phyloP scores from a whole-genome alignment of 2,113 vertebrate species.

The Oxygymnocypris stewartii region DNA sequence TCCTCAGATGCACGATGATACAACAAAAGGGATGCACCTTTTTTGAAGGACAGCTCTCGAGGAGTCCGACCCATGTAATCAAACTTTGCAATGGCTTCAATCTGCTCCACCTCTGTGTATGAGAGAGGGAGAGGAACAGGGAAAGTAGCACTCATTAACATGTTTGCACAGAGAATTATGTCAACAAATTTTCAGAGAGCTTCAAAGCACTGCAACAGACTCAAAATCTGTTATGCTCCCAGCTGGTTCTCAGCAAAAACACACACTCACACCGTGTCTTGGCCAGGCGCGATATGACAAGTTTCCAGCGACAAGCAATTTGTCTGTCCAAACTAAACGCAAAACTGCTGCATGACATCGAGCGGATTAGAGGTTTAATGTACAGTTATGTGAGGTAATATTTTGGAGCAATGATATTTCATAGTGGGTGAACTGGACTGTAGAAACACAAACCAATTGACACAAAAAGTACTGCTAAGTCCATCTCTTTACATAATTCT shows the following conservation, averaged over 20 bases:
- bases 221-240: conserved; percentile 12
- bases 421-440: neutral
- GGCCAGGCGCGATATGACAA: neutral
- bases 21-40: conserved; percentile 92
- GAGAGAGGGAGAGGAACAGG: conserved; percentile 15
- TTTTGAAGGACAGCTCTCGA: conserved; percentile 96
- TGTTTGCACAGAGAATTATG: conserved; percentile 4
- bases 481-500: neutral
- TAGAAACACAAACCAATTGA: neutral
- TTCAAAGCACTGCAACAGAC: conserved; percentile 12
- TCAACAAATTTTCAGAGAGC: conserved; percentile 29
- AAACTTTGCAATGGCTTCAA: conserved; percentile 98
- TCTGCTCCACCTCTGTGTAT: conserved; percentile 91
- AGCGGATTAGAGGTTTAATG: neutral
- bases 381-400: neutral
- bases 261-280: neutral
- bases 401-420: neutral
- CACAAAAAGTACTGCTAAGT: neutral
- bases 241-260: conserved; percentile 1
- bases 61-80: conserved; percentile 91
- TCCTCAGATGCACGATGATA: conserved; percentile 95
- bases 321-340: neutral
- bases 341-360: neutral
- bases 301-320: neutral
- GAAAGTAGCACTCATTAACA: conserved; percentile 2